phyloP scores from a whole-genome alignment of 2,797 vertebrate species.

The Oryzias dopingdopingensis region DNA sequence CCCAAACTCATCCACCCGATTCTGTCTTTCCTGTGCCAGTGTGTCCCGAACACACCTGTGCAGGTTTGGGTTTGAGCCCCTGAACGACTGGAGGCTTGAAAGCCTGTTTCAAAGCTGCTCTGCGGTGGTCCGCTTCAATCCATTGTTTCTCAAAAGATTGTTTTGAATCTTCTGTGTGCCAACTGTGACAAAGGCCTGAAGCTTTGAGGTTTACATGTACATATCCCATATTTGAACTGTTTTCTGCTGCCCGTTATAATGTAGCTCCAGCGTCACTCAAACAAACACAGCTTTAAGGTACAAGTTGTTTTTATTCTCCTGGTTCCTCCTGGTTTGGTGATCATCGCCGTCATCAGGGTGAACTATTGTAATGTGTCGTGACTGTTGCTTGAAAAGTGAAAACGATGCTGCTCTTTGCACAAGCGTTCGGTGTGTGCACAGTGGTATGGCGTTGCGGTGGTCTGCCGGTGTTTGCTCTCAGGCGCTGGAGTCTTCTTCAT shows the following conservation, averaged over 20 bases:
- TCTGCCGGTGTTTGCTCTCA: conserved; percentile 40
- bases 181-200: conserved; percentile 67
- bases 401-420: conserved; percentile 72
- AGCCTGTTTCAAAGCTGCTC: no score
- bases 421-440: conserved; percentile 67
- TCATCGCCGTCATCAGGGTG: not conserved
- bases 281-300: conserved; percentile 4
- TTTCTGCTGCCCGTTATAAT: conserved; percentile 2
- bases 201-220: conserved; percentile 66
- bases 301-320: no score
- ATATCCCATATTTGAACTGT: conserved; percentile 40
- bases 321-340: no score
- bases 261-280: conserved; percentile 33
- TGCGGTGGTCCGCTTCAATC: conserved; percentile 3
- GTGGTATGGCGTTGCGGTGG: conserved; percentile 41
- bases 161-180: conserved; percentile 77
- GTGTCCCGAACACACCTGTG: no score
- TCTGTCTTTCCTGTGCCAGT: no score
- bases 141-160: conserved; percentile 55
- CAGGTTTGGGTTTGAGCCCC: no score
- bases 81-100: no score
- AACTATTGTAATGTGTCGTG: conserved; percentile 53
- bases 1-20: no score
- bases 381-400: conserved; percentile 58
- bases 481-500: conserved; percentile 47